phyloP scores from a whole-genome alignment of 2,113 vertebrate genomes.

The Peromyscus californicus region DNA sequence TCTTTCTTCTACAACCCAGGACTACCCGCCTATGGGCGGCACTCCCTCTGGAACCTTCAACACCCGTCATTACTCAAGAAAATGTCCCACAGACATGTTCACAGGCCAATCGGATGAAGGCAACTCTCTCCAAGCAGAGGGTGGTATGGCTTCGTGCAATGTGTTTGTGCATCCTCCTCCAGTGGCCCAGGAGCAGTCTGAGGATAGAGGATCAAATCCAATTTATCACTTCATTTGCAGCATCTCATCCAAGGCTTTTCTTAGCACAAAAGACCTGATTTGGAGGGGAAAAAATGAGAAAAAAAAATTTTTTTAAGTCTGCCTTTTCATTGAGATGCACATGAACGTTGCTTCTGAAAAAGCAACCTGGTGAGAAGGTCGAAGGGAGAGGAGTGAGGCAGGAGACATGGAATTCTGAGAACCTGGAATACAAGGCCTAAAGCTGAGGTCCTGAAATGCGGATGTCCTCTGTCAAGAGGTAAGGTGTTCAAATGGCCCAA shows the following conservation, averaged over 20 bases:
- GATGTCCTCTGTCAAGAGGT: slow-evolving; percentile 43
- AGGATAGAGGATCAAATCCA: background rate
- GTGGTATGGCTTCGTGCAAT: background rate
- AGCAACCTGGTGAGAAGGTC: background rate
- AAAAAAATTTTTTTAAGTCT: background rate
- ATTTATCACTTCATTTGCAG: slow-evolving; percentile 20
- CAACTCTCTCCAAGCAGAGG: background rate
- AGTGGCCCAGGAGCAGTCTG: background rate
- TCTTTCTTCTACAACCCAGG: background rate
- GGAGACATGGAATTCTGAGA: background rate
- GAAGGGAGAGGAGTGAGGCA: background rate
- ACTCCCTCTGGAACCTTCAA: background rate
- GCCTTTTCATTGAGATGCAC: slow-evolving; percentile 13
- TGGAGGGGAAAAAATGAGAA: background rate
- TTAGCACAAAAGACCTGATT: slow-evolving; percentile 45
- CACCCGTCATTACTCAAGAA: background rate
- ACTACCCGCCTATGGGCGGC: background rate
- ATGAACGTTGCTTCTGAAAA: slow-evolving; percentile 15
- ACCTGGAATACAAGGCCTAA: background rate
- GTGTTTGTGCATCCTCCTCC: background rate
- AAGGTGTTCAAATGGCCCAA: background rate
- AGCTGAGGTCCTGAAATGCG: background rate
- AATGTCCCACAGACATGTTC: background rate
- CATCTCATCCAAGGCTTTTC: slow-evolving; percentile 2
- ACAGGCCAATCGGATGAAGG: background rate